phyloP scores from a whole-genome alignment of 1,140 invertebrate genomes.

The Zaprionus ornatus region DNA sequence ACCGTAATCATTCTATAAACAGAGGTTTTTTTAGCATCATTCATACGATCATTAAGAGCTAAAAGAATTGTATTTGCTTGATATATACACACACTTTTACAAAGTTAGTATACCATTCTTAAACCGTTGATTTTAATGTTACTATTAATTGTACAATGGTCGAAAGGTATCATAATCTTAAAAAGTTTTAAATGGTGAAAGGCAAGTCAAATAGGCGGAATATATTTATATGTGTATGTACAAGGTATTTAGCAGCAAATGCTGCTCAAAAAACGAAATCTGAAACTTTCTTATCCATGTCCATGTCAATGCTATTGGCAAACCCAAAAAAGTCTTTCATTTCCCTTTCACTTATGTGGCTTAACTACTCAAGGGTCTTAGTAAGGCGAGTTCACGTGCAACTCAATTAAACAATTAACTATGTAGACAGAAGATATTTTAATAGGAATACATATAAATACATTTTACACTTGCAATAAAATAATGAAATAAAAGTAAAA shows the following conservation, averaged over 20 bases:
- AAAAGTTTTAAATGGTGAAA: too few species aligned
- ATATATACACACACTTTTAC: too few species aligned
- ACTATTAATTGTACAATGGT: too few species aligned
- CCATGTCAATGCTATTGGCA: conserved; percentile 41
- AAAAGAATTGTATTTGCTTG: too few species aligned
- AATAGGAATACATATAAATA: conserved; percentile 25
- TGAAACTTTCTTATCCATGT: conserved; percentile 42
- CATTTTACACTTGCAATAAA: conserved; percentile 53
- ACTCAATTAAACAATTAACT: background rate
- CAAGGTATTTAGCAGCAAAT: conserved; percentile 12
- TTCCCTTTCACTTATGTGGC: conserved; percentile 52
- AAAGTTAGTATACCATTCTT: too few species aligned
- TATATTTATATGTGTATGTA: too few species aligned
- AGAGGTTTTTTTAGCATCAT: too few species aligned
- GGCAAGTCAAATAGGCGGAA: too few species aligned
- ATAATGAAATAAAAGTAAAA: conserved; percentile 32
- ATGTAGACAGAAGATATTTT: conserved; percentile 1
- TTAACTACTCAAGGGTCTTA: background rate
- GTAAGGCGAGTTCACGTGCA: background rate
- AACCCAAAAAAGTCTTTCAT: conserved; percentile 32
- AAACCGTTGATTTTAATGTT: too few species aligned
- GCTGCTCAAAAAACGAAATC: conserved; percentile 40
- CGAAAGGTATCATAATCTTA: too few species aligned
- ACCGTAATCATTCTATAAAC: too few species aligned
- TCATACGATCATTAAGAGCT: too few species aligned